Base-by-base conservation (phyloP, 2,113 vertebrate species). In the Sinocyclocheilus anophthalmus region DNA sequence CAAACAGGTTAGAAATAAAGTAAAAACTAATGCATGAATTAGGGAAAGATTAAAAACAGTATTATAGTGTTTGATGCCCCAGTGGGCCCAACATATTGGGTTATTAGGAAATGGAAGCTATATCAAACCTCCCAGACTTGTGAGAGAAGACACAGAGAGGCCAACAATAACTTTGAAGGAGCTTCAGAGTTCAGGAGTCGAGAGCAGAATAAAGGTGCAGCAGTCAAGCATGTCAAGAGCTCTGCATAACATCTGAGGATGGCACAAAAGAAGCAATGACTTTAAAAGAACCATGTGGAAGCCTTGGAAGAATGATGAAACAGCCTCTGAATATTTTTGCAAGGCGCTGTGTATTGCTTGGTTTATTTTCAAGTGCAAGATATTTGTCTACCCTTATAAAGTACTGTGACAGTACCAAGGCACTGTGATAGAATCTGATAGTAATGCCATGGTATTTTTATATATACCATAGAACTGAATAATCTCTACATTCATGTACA, bases 181-280 rank as follows among this genome's bases (percentile, higher is more conserved):
- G 42, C 42, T 48, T 11, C 42, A 45, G 73, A 76, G 42, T 76
- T 76, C 73, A 50, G n/a, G n/a, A 50, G 73, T 42, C 20, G 20
- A 39, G 26, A 79, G 16, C 26, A 57, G 50, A 78, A 79, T 20
- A 59, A 79, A 79, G 16, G 76, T 55, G 26, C 16, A 12, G 53
- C 53, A 79, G 53, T 59, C 53, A 59, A 50, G 76, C 30, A 79
- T 79, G 76, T 59, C 76, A 57, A 79, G 20, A 39, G 14, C 76
- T 59, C 50, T 22, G 76, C 76, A 79, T 39, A 39, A 79, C 30
- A 39, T 55, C 73, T 76, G 45, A 76, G 42, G 22, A 11, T 39
- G 53, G 53, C 76, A 79, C 45, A 76, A 24, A 59, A 55, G 20
- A 37, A 59, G 20, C 30, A 18, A 22, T n/a, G 76, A 79, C 53